phyloP scores from a whole-genome alignment of 2,888 invertebrate genomes.

The Drosophila subsilvestris region DNA sequence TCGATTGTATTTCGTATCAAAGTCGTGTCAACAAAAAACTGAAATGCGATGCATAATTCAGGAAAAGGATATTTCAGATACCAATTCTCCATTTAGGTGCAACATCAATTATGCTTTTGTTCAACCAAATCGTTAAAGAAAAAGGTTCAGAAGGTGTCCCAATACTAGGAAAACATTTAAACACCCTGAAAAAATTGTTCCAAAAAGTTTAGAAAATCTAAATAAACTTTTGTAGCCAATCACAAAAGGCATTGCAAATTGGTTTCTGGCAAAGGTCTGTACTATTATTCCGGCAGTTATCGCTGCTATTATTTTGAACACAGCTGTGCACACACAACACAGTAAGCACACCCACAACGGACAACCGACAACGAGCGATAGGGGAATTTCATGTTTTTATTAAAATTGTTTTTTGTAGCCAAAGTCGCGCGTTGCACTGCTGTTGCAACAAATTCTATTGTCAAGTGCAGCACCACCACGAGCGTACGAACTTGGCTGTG shows the following conservation, averaged over 20 bases:
- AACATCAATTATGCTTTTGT: too few species aligned
- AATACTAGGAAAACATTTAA: too few species aligned
- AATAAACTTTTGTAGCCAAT: neutral
- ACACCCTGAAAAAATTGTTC: neutral
- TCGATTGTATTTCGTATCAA: neutral
- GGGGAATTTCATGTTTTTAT: conserved; percentile 67
- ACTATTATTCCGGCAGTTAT: neutral
- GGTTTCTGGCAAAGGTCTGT: neutral
- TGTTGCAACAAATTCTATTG: conserved; percentile 62
- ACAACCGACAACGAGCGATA: conserved; percentile 24
- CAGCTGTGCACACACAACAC: conserved; percentile 13
- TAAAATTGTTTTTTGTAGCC: conserved; percentile 58
- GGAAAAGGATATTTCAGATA: too few species aligned
- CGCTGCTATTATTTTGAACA: conserved; percentile 4
- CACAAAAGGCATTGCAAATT: neutral
- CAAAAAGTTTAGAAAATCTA: neutral
- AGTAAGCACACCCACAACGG: conserved; percentile 17
- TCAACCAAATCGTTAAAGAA: neutral
- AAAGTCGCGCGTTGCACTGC: conserved; percentile 46
- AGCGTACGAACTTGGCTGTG: conserved; percentile 49
- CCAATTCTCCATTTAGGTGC: too few species aligned
- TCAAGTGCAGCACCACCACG: conserved; percentile 65
- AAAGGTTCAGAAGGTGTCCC: neutral
- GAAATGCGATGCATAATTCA: too few species aligned
- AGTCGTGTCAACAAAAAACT: neutral